Evolutionary conservation across 2,888 invertebrate species (phyloP), one percentile per base, ranked within the genome.

Genomic region (Colostygia pectinataria): DNA sequence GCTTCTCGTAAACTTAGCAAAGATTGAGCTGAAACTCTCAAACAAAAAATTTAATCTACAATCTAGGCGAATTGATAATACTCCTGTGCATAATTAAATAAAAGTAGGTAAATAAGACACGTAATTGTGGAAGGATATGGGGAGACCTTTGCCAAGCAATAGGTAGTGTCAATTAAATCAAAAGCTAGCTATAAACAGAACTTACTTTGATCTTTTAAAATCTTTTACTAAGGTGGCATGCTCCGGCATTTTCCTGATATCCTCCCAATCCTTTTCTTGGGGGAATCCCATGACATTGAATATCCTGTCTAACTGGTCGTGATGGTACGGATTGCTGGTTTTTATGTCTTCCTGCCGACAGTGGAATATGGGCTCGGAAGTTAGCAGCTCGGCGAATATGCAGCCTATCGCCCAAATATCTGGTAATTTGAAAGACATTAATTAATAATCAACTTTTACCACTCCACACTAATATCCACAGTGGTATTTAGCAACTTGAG

Each of bases 251-350:
- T 98, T 98, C 67, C 96, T 94, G 50, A 99, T 98, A 79, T 99
- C 99, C 78, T 99, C 98, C 99, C 99, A 99, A 74, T 99, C 99
- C 83, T 98, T 98, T 73, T 98, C 98, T 71, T 93, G 93, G 0
- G 99, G 99, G 82, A 99, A 99, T 10, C 99, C 99, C 99, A 99
- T 99, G 0, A 99, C 99, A 87, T 97, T 98, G 83, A 99, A 99
- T 88, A 99, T 99, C 76, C 99, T 92, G 83, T 99, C 99, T 42
- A 99, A 86, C 78, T 99, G 99, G 82, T 99, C 99, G 75, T 99
- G 99, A 82, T 99, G 99, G 81, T 99, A 99, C 0, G 99, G 99
- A 90, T 99, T 99, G 72, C 98, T 98, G 0, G 99, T 99, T 84
- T 99, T 99, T 51, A 99, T 99, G 76, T 99, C 99, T 88, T 99